These are phyloP conservation scores for Onychorhynchus coronatus DNA, from an alignment of 2,113 vertebrate species.

Conservation along the genomic window DNA sequence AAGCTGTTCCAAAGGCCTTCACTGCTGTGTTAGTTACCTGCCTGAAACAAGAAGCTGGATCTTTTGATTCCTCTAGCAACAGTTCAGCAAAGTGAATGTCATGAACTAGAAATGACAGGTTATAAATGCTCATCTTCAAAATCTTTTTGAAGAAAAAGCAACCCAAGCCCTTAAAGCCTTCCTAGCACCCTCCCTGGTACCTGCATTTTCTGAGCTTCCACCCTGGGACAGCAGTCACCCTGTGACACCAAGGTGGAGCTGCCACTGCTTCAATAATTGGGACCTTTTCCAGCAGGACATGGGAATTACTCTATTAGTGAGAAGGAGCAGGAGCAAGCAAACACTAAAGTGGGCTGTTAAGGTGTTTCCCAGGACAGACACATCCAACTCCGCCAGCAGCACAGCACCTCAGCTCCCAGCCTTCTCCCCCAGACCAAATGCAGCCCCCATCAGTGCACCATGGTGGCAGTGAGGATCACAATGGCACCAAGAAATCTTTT, in stretches of 20 bases:
- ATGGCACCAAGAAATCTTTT: neutral
- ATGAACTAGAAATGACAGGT: neutral
- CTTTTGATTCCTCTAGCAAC: neutral
- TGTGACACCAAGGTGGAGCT: neutral
- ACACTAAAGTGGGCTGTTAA: neutral
- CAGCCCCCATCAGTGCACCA: rapidly evolving
- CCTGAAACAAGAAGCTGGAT: neutral
- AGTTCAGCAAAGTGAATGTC: neutral
- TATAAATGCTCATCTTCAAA: neutral
- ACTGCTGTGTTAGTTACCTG: neutral
- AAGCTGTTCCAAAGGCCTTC: neutral
- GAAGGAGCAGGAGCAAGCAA: neutral
- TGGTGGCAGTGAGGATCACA: neutral
- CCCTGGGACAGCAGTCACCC: rapidly evolving
- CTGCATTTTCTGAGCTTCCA: neutral
- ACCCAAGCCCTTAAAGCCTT: neutral
- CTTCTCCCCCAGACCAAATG: neutral
- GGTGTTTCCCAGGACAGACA: neutral
- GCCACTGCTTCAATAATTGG: neutral
- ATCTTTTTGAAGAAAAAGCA: neutral
- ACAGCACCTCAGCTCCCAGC: neutral
- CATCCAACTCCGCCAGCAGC: neutral
- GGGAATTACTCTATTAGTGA: neutral
- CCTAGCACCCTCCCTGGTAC: neutral
- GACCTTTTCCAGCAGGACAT: neutral